phyloP scores from a whole-genome alignment of 2,888 invertebrate species.

The Pristionchus japonicus region DNA sequence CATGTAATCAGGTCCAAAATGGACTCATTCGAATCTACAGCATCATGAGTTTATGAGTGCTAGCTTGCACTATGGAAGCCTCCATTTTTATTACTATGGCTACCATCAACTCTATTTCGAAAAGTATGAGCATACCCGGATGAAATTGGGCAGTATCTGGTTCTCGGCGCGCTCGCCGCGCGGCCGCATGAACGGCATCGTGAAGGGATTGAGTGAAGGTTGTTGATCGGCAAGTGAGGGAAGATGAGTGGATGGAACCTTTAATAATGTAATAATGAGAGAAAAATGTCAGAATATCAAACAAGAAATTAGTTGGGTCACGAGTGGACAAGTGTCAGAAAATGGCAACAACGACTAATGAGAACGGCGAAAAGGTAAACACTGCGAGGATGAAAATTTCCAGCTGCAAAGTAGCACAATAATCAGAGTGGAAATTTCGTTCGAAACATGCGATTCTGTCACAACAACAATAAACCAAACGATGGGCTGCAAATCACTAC shows the following conservation, averaged over 20 bases:
- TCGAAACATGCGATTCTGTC: background rate
- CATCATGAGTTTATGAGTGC: background rate
- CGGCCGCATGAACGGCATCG: constrained; percentile 73
- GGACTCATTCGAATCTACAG: background rate
- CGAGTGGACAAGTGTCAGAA: too few species aligned
- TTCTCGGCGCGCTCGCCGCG: constrained; percentile 72
- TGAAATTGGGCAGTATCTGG: constrained; percentile 69
- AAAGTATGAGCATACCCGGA: constrained; percentile 59
- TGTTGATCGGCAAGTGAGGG: background rate
- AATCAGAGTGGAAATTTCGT: background rate
- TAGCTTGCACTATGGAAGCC: too few species aligned
- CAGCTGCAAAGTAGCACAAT: too few species aligned
- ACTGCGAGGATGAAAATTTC: background rate
- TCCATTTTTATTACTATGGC: too few species aligned
- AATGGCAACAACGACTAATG: background rate
- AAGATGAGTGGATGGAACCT: background rate
- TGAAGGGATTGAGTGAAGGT: background rate
- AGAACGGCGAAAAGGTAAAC: background rate
- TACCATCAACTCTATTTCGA: too few species aligned
- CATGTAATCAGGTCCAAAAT: background rate
- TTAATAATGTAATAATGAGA: background rate
- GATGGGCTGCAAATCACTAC: background rate
- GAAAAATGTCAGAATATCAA: too few species aligned
- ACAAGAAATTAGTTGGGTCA: too few species aligned
- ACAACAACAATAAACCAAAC: background rate